These are phyloP conservation scores for Notodonta dromedarius DNA, from an alignment of 2,888 invertebrate species.

Conservation along the genomic window DNA sequence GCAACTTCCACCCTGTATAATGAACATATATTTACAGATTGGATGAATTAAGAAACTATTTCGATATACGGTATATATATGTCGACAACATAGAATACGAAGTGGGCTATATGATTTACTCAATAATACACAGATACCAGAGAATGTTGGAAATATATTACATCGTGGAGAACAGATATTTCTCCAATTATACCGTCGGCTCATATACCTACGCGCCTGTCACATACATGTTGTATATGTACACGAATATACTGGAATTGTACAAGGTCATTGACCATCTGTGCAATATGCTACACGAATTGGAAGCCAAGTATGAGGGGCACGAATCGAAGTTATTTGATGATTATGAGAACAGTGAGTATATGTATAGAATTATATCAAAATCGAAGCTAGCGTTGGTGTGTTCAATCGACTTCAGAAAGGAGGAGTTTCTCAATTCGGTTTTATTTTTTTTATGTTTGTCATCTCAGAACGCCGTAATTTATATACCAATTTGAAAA, in stretches of 20 bases:
- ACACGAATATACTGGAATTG: constrained; percentile 42
- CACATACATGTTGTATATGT: constrained; percentile 45
- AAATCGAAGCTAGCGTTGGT: too few species aligned
- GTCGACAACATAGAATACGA: constrained; percentile 45
- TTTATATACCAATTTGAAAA: too few species aligned
- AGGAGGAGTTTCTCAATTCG: too few species aligned
- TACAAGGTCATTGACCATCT: constrained; percentile 43
- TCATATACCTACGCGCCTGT: constrained; percentile 13
- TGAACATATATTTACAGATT: constrained; percentile 22
- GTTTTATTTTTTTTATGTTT: too few species aligned
- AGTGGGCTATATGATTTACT: constrained; percentile 48
- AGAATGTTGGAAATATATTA: constrained; percentile 50
- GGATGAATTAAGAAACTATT: constrained; percentile 33
- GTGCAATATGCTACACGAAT: constrained; percentile 54
- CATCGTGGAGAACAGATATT: constrained; percentile 22
- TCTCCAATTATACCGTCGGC: background rate
- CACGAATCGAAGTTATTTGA: background rate
- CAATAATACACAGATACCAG: constrained; percentile 49
- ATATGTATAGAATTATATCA: background rate
- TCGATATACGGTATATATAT: constrained; percentile 36
- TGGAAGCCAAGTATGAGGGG: constrained; percentile 40
- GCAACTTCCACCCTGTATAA: too few species aligned
- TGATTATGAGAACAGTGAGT: constrained; percentile 15
- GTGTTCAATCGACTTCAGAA: too few species aligned
- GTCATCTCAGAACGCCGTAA: too few species aligned